A percentile compares a stretch with the other conserved stretches of the same genome.
phyloP scores from a whole-genome alignment of 2,113 vertebrate species.

The Pyxicephalus adspersus region DNA sequence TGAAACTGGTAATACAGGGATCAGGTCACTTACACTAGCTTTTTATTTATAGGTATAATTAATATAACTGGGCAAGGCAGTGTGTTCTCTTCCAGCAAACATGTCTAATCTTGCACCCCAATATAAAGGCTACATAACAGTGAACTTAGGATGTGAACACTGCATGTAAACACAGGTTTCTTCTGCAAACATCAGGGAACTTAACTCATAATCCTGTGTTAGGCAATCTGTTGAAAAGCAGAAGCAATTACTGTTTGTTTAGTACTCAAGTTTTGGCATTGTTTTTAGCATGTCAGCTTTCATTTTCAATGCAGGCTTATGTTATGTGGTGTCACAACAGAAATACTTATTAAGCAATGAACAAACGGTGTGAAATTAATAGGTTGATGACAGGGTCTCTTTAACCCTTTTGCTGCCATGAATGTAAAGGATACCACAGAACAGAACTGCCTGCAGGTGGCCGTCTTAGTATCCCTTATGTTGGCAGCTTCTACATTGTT shows the following conservation, averaged over 20 bases:
- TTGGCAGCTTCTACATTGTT: too few relatives aligned
- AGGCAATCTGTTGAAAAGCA: conserved; percentile 56
- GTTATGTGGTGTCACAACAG: neutral
- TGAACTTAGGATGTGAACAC: conserved; percentile 10
- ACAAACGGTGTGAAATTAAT: neutral
- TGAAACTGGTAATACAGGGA: too few relatives aligned
- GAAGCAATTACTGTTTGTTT: conserved; percentile 48
- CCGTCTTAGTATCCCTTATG: too few relatives aligned
- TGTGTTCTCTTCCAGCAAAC: conserved; percentile 61
- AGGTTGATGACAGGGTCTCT: too few relatives aligned
- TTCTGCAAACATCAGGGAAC: conserved; percentile 57
- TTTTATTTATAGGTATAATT: neutral
- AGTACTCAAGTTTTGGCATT: conserved; percentile 56
- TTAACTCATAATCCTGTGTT: conserved; percentile 48
- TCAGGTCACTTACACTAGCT: neutral
- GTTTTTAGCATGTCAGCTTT: conserved; percentile 57
- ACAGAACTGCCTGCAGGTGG: too few relatives aligned
- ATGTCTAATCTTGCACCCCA: conserved; percentile 54
- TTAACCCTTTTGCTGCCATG: too few relatives aligned
- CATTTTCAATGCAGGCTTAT: conserved; percentile 36
- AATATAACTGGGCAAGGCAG: conserved; percentile 62
- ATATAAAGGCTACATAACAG: conserved; percentile 25
- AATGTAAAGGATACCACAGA: too few relatives aligned
- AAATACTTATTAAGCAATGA: neutral
- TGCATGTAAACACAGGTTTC: conserved; percentile 45